Conservation (phyloP, 2,113 vertebrate genomes). For the Ploceus nigricollis region DNA sequence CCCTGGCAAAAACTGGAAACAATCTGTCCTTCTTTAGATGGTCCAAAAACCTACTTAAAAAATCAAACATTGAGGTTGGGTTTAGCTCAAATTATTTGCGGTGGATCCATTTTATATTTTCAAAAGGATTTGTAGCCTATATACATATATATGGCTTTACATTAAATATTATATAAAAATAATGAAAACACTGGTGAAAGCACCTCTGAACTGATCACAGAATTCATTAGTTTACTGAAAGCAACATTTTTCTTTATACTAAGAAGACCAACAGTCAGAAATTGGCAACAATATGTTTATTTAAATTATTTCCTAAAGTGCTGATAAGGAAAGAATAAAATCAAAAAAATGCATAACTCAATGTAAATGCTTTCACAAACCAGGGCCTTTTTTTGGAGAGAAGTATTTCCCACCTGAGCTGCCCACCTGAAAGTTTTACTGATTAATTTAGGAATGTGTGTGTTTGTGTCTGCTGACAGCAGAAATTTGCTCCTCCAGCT, state of each 20-base stretch:
- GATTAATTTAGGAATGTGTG: background rate
- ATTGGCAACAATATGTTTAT: background rate
- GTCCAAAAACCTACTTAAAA: conserved; percentile 8
- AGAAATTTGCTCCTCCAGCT: background rate
- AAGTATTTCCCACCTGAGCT: background rate
- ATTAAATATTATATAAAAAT: background rate
- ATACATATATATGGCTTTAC: background rate
- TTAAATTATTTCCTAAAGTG: background rate
- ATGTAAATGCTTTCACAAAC: background rate
- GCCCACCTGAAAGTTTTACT: background rate
- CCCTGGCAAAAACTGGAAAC: conserved; percentile 9
- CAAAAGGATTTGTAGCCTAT: background rate
- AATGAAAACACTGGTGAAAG: background rate
- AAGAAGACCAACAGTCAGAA: background rate
- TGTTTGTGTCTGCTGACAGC: background rate
- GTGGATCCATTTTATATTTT: background rate
- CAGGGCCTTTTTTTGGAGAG: accelerated
- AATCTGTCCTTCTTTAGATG: conserved; percentile 5
- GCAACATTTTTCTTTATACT: background rate
- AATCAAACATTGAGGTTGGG: background rate
- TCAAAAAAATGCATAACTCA: background rate
- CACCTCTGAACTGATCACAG: background rate
- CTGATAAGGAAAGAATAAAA: background rate
- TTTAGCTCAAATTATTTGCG: background rate
- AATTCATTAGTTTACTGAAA: background rate